Conservation (phyloP, 1,140 invertebrate genomes). For the Drosophila quadrilineata region DNA sequence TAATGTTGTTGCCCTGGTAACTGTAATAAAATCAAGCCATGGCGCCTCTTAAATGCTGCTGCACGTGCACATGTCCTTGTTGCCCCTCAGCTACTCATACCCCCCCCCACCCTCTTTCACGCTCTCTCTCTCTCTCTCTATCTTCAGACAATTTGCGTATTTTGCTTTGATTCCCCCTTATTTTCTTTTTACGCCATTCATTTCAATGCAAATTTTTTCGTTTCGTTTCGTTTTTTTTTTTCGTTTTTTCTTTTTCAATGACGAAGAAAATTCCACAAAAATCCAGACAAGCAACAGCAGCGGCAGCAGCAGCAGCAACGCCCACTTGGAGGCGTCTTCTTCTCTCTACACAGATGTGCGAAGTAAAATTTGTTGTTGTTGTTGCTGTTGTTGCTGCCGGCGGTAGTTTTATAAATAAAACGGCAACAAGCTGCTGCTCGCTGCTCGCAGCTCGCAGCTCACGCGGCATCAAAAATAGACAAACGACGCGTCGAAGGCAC, state of each 20-base stretch:
- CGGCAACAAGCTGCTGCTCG: constrained; percentile 42
- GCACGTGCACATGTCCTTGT: background rate
- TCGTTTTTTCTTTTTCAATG: constrained; percentile 18
- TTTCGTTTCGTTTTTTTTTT: no score
- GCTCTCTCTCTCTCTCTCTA: background rate
- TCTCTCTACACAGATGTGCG: constrained; percentile 10
- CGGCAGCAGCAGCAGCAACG: constrained; percentile 8
- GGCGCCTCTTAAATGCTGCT: no score
- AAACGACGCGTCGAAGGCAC: constrained; percentile 22
- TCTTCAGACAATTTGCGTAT: background rate
- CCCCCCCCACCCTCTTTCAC: background rate
- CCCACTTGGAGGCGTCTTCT: constrained; percentile 36
- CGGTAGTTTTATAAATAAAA: constrained; percentile 46
- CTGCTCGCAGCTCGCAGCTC: constrained; percentile 28
- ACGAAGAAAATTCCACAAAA: constrained; percentile 30
- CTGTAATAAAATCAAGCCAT: no score
- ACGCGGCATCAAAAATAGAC: constrained; percentile 32
- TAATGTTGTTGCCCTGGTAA: no score
- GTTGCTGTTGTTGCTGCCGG: constrained; percentile 18
- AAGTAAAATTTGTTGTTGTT: constrained; percentile 15
- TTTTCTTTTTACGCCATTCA: constrained; percentile 10
- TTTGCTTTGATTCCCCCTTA: background rate
- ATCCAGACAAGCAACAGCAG: constrained; percentile 19
- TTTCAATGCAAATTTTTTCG: constrained; percentile 31
- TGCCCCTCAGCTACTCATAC: no score